phyloP scores from a whole-genome alignment of 2,113 vertebrate genomes.

The Ellobius talpinus region DNA sequence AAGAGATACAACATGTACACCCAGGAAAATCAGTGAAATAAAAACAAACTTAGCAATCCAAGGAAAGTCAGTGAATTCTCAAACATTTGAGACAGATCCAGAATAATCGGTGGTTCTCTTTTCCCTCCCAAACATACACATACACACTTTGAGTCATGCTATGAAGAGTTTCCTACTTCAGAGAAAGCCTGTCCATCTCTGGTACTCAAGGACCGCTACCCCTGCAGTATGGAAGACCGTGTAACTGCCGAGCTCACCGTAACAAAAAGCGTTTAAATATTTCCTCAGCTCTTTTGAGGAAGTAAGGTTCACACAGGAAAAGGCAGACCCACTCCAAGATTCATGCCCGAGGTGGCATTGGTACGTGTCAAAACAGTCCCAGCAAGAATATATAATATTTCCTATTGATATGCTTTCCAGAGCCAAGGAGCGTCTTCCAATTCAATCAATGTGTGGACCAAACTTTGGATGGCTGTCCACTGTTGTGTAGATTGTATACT shows the following conservation, averaged over 20 bases:
- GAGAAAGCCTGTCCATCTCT: neutral
- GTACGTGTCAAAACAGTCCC: neutral
- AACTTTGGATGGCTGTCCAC: neutral
- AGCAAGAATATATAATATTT: neutral
- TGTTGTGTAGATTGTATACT: neutral
- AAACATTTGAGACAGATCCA: neutral
- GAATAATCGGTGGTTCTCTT: neutral
- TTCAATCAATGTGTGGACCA: neutral
- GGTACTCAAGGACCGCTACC: neutral
- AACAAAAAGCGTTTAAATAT: neutral
- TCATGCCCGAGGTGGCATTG: neutral
- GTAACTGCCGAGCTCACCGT: neutral
- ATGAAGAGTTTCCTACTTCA: neutral
- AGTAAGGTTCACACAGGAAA: conserved; percentile 12
- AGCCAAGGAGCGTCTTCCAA: neutral
- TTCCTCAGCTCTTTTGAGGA: neutral
- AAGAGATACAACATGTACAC: neutral
- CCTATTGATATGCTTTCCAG: neutral
- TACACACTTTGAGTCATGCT: neutral
- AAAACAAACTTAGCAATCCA: conserved; percentile 3
- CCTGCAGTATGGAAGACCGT: neutral
- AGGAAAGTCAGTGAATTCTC: neutral
- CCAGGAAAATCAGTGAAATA: neutral
- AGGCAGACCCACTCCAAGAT: neutral
- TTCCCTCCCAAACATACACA: neutral